phyloP scores from a whole-genome alignment of 2,113 vertebrate species.

The Mormyrus lacerda region DNA sequence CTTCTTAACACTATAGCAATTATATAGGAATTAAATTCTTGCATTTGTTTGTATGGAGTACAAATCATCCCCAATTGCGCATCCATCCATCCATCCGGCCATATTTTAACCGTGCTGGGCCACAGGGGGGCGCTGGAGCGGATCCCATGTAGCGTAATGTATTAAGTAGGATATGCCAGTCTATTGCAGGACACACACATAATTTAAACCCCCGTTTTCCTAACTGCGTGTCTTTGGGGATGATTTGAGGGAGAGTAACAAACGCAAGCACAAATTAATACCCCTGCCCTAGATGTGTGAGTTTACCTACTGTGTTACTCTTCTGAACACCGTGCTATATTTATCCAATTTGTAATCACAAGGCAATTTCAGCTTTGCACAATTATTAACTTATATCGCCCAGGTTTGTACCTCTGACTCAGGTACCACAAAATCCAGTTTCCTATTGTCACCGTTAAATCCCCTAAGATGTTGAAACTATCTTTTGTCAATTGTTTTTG shows the following conservation, averaged over 20 bases:
- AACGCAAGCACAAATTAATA: background rate
- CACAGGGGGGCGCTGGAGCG: background rate
- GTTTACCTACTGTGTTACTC: background rate
- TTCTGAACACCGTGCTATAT: background rate
- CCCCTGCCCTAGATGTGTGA: background rate
- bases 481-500: background rate
- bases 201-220: background rate
- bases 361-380: background rate
- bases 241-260: background rate
- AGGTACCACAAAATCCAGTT: background rate
- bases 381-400: background rate
- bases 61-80: background rate
- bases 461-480: background rate
- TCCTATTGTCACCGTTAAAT: background rate
- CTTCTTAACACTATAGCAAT: background rate
- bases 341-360: background rate
- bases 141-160: background rate
- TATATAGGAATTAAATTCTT: background rate
- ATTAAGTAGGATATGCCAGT: background rate
- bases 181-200: background rate
- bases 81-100: background rate
- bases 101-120: background rate
- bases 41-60: background rate
- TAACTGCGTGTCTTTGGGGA: background rate
- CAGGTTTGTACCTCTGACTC: background rate